A percentile compares a stretch with the other conserved stretches of the same genome.
These are phyloP conservation scores for Nothocercus julius DNA, from an alignment of 2,113 vertebrate genomes.

Conservation along the genomic window DNA sequence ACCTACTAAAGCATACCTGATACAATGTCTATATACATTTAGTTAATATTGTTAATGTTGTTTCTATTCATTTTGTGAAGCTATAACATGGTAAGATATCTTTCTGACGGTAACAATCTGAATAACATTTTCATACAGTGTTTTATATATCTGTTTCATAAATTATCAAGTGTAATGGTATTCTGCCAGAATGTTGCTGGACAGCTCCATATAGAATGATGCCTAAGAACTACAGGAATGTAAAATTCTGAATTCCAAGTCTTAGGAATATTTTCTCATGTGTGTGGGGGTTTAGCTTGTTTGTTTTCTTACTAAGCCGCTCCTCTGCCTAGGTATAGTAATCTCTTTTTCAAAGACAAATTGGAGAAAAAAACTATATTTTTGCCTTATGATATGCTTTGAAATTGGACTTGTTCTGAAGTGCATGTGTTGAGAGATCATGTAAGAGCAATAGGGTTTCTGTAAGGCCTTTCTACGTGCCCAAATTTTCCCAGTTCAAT, in stretches of 20 bases:
- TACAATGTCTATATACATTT: background rate
- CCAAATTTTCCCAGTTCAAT: background rate
- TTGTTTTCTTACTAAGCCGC: background rate
- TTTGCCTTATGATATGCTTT: background rate
- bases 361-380: background rate
- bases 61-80: background rate
- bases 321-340: background rate
- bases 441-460: background rate
- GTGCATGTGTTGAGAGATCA: background rate
- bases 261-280: background rate
- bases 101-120: background rate
- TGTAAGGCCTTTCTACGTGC: background rate
- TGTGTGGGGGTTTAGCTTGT: background rate
- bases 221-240: background rate
- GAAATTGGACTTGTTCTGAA: background rate
- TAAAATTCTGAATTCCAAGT: background rate
- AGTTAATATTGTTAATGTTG: background rate
- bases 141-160: background rate
- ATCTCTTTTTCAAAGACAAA: background rate
- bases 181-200: background rate
- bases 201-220: background rate
- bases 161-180: fast-evolving
- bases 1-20: background rate
- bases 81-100: background rate
- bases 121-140: background rate